phyloP scores from a whole-genome alignment of 2,113 vertebrate species.

The Tragelaphus buxtoni region DNA sequence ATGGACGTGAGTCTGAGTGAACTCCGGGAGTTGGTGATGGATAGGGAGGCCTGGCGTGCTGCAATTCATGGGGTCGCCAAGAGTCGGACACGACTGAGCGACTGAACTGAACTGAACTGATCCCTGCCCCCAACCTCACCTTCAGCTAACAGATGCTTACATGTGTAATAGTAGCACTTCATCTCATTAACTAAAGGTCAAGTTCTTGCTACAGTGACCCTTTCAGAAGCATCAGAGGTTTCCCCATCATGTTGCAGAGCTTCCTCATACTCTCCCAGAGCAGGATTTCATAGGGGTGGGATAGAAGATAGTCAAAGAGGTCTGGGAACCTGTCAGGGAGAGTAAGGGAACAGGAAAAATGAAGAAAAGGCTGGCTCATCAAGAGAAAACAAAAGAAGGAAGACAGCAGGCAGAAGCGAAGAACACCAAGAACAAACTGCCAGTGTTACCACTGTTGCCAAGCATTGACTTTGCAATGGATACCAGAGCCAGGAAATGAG shows the following conservation, averaged over 20 bases:
- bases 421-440: not conserved
- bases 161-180: not conserved
- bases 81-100: too few species aligned
- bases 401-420: not conserved
- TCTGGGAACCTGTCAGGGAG: not conserved
- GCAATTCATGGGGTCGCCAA: too few species aligned
- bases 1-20: too few species aligned
- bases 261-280: not conserved
- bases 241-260: not conserved
- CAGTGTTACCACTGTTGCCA: conserved; percentile 10
- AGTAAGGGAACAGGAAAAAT: not conserved
- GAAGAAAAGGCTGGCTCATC: not conserved
- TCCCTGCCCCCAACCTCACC: not conserved
- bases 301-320: not conserved
- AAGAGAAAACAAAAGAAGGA: not conserved
- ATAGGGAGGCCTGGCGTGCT: too few species aligned
- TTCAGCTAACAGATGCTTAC: not conserved
- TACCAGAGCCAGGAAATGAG: not conserved
- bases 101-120: too few species aligned
- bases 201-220: not conserved
- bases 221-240: not conserved
- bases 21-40: too few species aligned
- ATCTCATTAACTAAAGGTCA: not conserved
- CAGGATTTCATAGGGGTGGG: not conserved
- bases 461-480: not conserved